A percentile compares a stretch with the other conserved stretches of the same genome.
These are phyloP conservation scores for Minunthozetes semirufus DNA, from an alignment of 2,888 invertebrate genomes.

Conservation along the genomic window DNA sequence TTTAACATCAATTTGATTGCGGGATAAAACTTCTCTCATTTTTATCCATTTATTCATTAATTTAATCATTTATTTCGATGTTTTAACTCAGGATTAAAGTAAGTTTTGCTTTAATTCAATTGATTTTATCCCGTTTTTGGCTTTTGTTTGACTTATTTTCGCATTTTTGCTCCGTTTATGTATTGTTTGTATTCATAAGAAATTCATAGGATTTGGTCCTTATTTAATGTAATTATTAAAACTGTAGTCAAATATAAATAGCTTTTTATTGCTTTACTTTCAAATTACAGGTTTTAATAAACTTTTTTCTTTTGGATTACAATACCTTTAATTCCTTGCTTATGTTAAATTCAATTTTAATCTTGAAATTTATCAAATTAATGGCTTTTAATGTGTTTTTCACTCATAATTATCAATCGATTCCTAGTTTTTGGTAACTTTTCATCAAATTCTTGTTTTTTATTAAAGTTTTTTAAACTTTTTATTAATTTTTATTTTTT, in stretches of 20 bases:
- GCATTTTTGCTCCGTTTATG: neutral
- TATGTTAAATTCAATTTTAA: too few species aligned
- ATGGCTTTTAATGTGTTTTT: neutral
- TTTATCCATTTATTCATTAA: neutral
- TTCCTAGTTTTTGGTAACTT: neutral
- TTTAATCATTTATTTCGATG: neutral
- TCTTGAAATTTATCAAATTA: too few species aligned
- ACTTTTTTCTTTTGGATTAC: neutral
- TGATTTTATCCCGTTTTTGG: neutral
- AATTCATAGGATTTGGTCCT: neutral
- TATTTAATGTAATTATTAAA: neutral
- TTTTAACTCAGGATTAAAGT: too few species aligned
- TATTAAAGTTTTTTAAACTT: neutral
- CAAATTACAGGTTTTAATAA: neutral
- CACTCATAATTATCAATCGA: neutral
- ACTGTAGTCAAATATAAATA: neutral
- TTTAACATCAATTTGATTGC: neutral
- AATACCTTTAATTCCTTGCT: too few species aligned
- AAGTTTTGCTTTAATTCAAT: too few species aligned
- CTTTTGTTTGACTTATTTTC: neutral
- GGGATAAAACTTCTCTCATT: neutral
- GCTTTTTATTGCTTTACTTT: neutral
- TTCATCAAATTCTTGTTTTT: neutral
- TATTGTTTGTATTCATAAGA: neutral
- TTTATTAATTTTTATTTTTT: neutral